Evolutionary conservation across 2,888 invertebrate genomes (phyloP), one percentile per base, ranked within the genome.

Genomic region (Exocentrus adspersus): DNA sequence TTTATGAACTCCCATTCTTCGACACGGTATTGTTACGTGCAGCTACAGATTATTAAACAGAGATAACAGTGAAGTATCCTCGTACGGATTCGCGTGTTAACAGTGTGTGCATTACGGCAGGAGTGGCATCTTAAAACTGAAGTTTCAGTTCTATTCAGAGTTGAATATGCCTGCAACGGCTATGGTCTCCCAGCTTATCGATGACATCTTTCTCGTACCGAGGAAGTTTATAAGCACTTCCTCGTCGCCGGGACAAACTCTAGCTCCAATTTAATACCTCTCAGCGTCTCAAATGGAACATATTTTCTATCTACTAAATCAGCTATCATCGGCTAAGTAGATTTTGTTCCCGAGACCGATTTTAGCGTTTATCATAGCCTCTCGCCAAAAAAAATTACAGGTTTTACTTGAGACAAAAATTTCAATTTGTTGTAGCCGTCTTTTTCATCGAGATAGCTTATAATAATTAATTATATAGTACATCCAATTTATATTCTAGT

Each of bases 191-290:
- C 45, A 20, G 64, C 64, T 60, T 64, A 60, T 60, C 60, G 60
- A 20, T 51, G 46, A 60, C 57, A 60, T 64, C 56, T 57, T 63
- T 52, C 51, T 45, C 53, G 60, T 59, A 64, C 57, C 53, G 64
- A 42, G 59, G 64, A 64, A 64, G 64, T 64, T 64, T 64, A 57
- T 64, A 64, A 64, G 60, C 60, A 64, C 60, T 64, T 64, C 60
- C 64, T 64, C 32, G 56, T 21, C 51, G 56, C 32, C 51, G 64
- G 56, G 54, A 60, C 41, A 41, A 32, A 56, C 64, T 60, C 59
- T 3, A 52, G 45, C 56, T 64, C 52, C 32, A 50, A 60, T 60
- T 60, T 63, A 60, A 64, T 64, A 64, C 60, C 64, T 56, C 60
- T 64, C 64, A 60, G 59, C 54, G 50, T 59, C 60, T 53, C 51